Conservation (phyloP, 2,797 vertebrate species). For the Dryobates pubescens region DNA sequence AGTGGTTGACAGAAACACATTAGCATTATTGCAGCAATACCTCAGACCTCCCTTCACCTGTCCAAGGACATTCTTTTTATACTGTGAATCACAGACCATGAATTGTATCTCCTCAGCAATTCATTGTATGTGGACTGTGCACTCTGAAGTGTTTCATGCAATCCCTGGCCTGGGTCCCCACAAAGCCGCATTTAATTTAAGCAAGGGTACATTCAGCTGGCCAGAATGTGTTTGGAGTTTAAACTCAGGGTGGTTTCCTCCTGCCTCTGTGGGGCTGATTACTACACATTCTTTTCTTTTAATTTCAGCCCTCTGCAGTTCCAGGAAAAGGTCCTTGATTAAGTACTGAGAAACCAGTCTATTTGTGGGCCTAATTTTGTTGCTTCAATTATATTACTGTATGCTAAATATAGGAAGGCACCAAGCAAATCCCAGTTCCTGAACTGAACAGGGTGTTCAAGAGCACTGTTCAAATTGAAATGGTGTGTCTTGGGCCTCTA, state of each 20-base stretch:
- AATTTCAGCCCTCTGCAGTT: constrained; percentile 64
- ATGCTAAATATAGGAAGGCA: constrained; percentile 69
- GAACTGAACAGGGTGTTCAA: constrained; percentile 54
- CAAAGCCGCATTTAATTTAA: constrained; percentile 9
- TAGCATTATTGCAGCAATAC: neutral
- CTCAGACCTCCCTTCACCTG: neutral
- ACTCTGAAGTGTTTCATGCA: neutral
- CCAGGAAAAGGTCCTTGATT: constrained; percentile 69
- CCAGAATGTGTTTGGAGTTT: constrained; percentile 14
- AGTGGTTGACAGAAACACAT: neutral
- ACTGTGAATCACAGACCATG: neutral
- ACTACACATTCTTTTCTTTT: constrained; percentile 68
- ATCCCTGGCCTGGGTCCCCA: neutral
- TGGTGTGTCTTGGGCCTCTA: neutral
- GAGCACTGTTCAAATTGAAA: constrained; percentile 37
- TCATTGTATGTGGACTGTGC: neutral
- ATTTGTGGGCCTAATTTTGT: constrained; percentile 61
- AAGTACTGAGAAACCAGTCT: constrained; percentile 62
- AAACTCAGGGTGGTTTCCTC: constrained; percentile 48
- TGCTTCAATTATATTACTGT: constrained; percentile 66
- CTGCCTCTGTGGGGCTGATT: constrained; percentile 48
- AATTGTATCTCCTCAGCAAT: neutral
- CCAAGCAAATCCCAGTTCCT: constrained; percentile 37
- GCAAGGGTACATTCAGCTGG: constrained; percentile 23
- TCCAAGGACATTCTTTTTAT: neutral